phyloP scores from a whole-genome alignment of 2,113 vertebrate genomes.

The Salvelinus fontinalis region DNA sequence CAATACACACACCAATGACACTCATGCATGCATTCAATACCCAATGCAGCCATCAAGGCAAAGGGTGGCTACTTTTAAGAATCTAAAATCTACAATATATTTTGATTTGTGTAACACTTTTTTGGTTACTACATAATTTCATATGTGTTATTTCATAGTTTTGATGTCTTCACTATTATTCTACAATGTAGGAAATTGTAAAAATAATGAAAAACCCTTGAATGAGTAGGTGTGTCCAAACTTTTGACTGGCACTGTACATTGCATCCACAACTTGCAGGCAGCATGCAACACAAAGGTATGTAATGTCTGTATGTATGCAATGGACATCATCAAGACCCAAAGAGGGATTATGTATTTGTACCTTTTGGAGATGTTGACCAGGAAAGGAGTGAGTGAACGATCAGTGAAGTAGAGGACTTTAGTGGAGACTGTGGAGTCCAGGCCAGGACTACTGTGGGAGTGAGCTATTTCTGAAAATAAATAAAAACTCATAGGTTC shows the following conservation, averaged over 20 bases:
- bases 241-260: not conserved
- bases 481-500: no score
- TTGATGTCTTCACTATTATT: conserved; percentile 4
- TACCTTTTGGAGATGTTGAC: conserved; percentile 97
- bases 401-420: conserved; percentile 97
- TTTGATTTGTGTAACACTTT: no score
- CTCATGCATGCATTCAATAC: not conserved
- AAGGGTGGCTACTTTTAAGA: no score
- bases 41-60: no score
- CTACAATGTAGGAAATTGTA: no score
- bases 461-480: conserved; percentile 86
- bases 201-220: no score
- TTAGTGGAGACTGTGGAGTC: conserved; percentile 85
- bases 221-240: no score
- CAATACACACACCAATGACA: not conserved
- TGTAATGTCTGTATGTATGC: not conserved
- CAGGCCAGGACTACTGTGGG: conserved; percentile 87
- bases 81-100: no score
- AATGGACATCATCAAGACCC: not conserved
- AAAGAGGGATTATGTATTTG: conserved; percentile 23
- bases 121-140: no score
- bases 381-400: conserved; percentile 95
- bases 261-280: not conserved
- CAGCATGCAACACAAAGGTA: not conserved
- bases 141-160: no score